Evolutionary conservation across 2,113 vertebrate genomes (phyloP), one percentile per base, ranked within the genome.

Genomic region (Channa argus): DNA sequence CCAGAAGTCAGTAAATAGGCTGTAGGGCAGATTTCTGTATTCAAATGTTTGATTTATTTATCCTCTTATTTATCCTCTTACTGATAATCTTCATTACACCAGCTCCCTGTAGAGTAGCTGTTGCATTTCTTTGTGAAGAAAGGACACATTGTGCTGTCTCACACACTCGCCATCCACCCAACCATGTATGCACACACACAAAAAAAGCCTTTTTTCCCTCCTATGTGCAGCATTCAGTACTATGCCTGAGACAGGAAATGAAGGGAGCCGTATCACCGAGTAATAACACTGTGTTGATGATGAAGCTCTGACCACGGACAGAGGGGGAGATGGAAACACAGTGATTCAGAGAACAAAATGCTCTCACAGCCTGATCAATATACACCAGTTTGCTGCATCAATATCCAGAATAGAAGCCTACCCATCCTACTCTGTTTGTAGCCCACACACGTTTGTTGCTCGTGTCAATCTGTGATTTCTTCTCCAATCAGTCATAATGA

Each of bases 221-320:
- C 13, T 34, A 8, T 66, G 82, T 65, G 62, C 51, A 74, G 77
- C 70, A 76, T 79, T 85, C 78, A 64, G 47, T n/a, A 71, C 37
- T 71, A 71, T 50, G 58, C 79, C 69, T 15, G 34, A 60, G 53
- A 77, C 89, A 89, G 92, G 92, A 93, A 91, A 93, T 92, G 87
- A 93, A 91, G 77, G 62, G 34, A 68, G 74, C 75, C 68, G 0
- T 92, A 91, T 92, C 90, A 55, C 51, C 12, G 56, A 59, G 88
- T 85, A 88, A 92, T 89, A 90, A 92, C 82, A 36, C 46, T 6
- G 39, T 46, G 74, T 46, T 83, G 83, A 77, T 79, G 84, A 85
- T 83, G 86, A 87, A 79, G 72, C 79, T 85, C 78, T 74, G 84
- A 63, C 39, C 15, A 33, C 24, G 74, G 79, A 82, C 37, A 53